phyloP scores from a whole-genome alignment of 2,888 invertebrate species.

The Agapostemon virescens region DNA sequence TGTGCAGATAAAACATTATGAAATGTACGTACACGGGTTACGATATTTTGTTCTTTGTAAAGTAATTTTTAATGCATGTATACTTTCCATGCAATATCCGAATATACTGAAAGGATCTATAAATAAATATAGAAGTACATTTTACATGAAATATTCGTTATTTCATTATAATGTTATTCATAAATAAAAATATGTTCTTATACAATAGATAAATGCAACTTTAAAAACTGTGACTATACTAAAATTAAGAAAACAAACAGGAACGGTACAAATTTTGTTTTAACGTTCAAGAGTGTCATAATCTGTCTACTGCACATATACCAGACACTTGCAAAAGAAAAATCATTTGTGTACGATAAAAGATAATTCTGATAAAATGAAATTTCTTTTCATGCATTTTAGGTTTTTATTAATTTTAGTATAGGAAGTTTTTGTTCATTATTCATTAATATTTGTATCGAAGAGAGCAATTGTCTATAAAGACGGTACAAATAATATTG shows the following conservation, averaged over 20 bases:
- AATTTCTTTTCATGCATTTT: conserved; percentile 25
- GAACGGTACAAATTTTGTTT: conserved; percentile 44
- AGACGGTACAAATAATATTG: conserved; percentile 4
- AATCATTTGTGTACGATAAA: not conserved
- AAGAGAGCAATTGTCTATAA: not conserved
- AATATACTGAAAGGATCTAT: conserved; percentile 56
- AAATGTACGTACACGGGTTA: conserved; percentile 52
- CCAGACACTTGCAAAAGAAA: conserved; percentile 23
- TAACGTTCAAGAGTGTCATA: conserved; percentile 43
- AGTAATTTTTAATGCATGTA: conserved; percentile 58
- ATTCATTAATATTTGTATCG: conserved; percentile 18
- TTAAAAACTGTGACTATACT: conserved; percentile 45
- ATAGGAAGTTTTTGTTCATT: conserved; percentile 28
- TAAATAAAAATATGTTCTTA: conserved; percentile 55
- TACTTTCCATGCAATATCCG: conserved; percentile 56
- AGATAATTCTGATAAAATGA: not conserved
- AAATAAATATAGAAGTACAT: conserved; percentile 66
- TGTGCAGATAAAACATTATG: conserved; percentile 56
- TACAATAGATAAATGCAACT: conserved; percentile 51
- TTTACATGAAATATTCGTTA: conserved; percentile 60
- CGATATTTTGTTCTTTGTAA: conserved; percentile 60
- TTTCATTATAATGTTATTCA: conserved; percentile 49
- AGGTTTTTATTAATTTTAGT: conserved; percentile 29
- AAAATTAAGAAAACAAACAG: conserved; percentile 41
- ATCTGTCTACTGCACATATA: conserved; percentile 36